Percentiles rank a stretch among this genome's conserved stretches.
Conservation (phyloP, 1,140 invertebrate species). For the Cepaea nemoralis region DNA sequence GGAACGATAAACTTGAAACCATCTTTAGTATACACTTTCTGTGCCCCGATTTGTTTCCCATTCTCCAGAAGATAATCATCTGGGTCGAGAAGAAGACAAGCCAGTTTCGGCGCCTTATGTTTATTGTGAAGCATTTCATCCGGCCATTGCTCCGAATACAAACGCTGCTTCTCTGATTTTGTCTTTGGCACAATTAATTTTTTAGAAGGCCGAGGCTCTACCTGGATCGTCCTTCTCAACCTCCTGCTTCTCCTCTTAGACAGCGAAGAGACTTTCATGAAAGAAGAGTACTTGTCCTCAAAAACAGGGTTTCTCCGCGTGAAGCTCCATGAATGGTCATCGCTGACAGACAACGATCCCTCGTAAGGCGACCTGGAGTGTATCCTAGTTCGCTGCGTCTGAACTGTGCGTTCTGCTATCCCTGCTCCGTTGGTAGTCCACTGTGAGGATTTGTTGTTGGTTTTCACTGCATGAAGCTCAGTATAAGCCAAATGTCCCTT, state of each 20-base stretch:
- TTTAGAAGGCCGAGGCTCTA: background rate
- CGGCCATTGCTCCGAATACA: background rate
- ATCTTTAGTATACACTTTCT: no score
- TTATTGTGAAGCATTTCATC: background rate
- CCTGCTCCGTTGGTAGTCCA: background rate
- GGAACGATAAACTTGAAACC: no score
- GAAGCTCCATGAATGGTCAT: background rate
- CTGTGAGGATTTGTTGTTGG: background rate
- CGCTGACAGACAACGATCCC: background rate
- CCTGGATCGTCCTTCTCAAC: background rate
- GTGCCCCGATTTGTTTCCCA: no score
- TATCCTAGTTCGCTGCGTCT: background rate
- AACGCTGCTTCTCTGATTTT: background rate
- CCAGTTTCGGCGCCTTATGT: background rate
- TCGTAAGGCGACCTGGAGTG: background rate
- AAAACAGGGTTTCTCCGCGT: background rate
- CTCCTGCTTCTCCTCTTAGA: background rate
- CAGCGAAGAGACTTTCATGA: background rate
- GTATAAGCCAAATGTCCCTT: background rate
- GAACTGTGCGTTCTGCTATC: background rate
- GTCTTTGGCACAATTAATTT: background rate
- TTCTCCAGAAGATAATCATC: background rate
- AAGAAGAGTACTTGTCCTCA: no score
- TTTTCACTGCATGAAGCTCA: background rate
- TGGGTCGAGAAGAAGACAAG: background rate